Conservation (phyloP, 2,888 invertebrate species). For the Eristalinus sepulchralis region DNA sequence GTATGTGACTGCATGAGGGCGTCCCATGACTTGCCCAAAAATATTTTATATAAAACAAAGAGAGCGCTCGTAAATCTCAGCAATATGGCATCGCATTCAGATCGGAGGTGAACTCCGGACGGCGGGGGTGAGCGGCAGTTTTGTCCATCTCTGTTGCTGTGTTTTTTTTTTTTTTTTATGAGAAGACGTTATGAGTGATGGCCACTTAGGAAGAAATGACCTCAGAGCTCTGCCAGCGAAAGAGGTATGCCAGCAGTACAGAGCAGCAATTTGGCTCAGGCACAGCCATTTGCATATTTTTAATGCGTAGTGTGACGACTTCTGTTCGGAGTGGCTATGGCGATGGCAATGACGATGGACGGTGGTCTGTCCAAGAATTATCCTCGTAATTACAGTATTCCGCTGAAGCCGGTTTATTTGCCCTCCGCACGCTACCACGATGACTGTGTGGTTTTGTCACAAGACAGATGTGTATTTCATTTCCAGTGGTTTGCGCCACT, state of each 20-base stretch:
- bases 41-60: neutral
- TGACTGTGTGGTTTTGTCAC: neutral
- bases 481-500: neutral
- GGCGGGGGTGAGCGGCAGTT: neutral
- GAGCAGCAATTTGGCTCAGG: constrained; percentile 19
- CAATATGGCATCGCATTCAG: constrained; percentile 15
- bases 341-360: constrained; percentile 17
- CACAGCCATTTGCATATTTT: constrained; percentile 44
- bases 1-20: neutral
- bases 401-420: neutral
- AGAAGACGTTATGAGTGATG: constrained; percentile 41
- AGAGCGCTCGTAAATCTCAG: constrained; percentile 23
- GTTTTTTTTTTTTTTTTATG: constrained; percentile 52
- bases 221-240: constrained; percentile 22
- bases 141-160: constrained; percentile 2
- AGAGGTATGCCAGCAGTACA: constrained; percentile 34
- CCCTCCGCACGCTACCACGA: neutral
- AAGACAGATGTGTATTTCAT: neutral
- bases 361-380: constrained; percentile 8
- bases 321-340: constrained; percentile 20
- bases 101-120: neutral
- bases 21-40: neutral
- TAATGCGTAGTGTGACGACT: constrained; percentile 21
- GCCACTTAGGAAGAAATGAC: constrained; percentile 45
- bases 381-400: neutral